Conservation (phyloP, 2,888 invertebrate genomes). For the Steinernema hermaphroditum region DNA sequence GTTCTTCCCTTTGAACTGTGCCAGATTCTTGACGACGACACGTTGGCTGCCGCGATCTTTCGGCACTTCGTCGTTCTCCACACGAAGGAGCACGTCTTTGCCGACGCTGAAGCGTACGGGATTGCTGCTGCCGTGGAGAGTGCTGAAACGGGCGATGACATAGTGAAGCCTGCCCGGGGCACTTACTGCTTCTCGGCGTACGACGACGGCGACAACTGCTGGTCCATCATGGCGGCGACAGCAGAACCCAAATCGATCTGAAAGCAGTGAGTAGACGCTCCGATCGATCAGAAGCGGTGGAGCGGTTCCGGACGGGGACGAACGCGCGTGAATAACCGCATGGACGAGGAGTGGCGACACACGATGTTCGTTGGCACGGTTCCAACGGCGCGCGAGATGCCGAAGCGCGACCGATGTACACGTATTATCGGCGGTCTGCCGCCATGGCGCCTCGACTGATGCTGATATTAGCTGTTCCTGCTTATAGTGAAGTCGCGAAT, state of each 20-base stretch:
- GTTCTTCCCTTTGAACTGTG: conserved; percentile 7
- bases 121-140: conserved; percentile 9
- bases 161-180: background rate
- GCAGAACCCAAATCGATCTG: conserved; percentile 9
- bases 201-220: conserved; percentile 14
- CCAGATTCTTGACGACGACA: background rate
- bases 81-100: background rate
- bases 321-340: too few relatives aligned
- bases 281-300: too few relatives aligned
- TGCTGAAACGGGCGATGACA: background rate
- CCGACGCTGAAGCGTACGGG: background rate
- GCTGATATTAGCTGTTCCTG: too few relatives aligned
- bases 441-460: too few relatives aligned
- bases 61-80: conserved; percentile 21
- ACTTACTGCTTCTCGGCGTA: conserved; percentile 15
- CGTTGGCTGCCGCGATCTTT: background rate
- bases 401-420: too few relatives aligned
- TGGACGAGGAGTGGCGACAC: too few relatives aligned
- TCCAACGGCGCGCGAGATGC: background rate
- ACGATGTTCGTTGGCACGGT: background rate
- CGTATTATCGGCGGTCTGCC: too few relatives aligned
- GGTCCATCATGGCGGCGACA: conserved; percentile 17
- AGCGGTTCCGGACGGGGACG: too few relatives aligned
- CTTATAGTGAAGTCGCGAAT: too few relatives aligned
- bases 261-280: too few relatives aligned